Percentiles rank a stretch among this genome's conserved stretches.
Evolutionary conservation across 1,140 invertebrate species (phyloP).

Genomic region (Trachymyrmex cornetzi): DNA sequence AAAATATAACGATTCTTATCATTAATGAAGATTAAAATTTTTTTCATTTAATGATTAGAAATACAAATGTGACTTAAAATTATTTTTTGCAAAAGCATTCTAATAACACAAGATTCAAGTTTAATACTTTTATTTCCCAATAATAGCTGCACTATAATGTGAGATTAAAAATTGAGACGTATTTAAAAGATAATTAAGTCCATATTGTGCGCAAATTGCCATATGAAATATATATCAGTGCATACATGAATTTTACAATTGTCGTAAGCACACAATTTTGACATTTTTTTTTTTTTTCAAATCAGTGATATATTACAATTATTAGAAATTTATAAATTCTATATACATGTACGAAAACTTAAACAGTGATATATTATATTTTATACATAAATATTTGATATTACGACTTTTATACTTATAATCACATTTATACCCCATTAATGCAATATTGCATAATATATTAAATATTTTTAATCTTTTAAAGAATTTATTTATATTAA

Average conservation of each 20-base stretch:
- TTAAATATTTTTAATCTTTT: background rate
- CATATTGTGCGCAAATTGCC: background rate
- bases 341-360: background rate
- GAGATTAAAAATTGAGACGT: background rate
- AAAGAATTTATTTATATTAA: background rate
- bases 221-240: background rate
- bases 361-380: background rate
- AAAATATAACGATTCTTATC: background rate
- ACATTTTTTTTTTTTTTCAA: background rate
- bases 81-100: background rate
- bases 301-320: background rate
- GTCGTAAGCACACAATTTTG: background rate
- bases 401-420: background rate
- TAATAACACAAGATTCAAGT: background rate
- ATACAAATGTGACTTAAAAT: background rate
- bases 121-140: background rate
- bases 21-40: background rate
- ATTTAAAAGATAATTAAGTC: background rate
- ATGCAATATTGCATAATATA: background rate
- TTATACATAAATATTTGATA: background rate
- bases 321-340: background rate
- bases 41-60: background rate
- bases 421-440: background rate
- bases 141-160: background rate
- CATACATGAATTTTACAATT: background rate